A percentile compares a stretch with the other conserved stretches of the same genome.
These are phyloP conservation scores for Crioceris asparagi DNA, from an alignment of 2,888 invertebrate genomes.

Conservation along the genomic window DNA sequence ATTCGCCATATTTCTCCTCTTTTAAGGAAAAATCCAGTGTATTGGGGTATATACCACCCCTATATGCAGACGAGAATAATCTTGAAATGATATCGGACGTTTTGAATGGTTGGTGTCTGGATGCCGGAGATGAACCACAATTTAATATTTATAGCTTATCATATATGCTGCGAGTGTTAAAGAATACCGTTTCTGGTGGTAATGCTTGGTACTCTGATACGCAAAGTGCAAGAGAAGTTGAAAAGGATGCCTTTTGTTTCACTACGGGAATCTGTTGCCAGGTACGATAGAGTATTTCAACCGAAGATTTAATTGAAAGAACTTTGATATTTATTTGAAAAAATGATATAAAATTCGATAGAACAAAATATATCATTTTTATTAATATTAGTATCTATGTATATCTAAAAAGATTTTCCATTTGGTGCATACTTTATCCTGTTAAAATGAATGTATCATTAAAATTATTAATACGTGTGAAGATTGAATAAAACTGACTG, in stretches of 20 bases:
- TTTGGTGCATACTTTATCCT: no score
- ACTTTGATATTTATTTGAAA: not conserved
- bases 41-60: no score
- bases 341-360: no score
- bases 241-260: constrained; percentile 33
- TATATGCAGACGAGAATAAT: no score
- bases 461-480: no score
- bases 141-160: constrained; percentile 32
- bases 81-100: constrained; percentile 27
- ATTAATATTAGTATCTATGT: no score
- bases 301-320: not conserved
- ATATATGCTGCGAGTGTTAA: constrained; percentile 29
- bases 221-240: constrained; percentile 30
- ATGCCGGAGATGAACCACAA: constrained; percentile 12
- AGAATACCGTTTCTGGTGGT: constrained; percentile 23
- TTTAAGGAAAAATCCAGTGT: not conserved
- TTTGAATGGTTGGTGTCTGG: constrained; percentile 29
- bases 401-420: no score
- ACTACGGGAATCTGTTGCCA: constrained; percentile 32
- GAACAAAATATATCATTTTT: no score
- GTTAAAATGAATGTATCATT: no score
- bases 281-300: constrained; percentile 21
- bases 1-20: not conserved
- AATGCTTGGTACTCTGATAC: constrained; percentile 21
- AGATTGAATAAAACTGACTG: constrained; percentile 1